Evolutionary conservation across 2,797 vertebrate species (phyloP).

Genomic region (Cyclopterus lumpus): DNA sequence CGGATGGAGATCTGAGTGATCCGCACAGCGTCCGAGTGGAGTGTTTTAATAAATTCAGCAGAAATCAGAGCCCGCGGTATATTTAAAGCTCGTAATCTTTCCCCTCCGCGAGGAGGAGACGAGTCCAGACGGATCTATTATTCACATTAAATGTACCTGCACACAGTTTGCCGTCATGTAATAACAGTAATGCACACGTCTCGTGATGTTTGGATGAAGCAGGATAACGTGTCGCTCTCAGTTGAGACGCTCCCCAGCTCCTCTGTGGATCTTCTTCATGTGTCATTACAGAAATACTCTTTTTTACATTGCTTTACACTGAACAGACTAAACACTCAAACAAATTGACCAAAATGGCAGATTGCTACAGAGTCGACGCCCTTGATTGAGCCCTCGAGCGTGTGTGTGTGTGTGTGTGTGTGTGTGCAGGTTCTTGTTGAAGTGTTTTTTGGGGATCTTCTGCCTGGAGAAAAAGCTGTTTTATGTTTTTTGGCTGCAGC

Average conservation of each 20-base stretch:
- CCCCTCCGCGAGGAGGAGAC: no score
- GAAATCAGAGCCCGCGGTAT: no score
- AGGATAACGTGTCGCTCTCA: neutral
- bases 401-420: neutral
- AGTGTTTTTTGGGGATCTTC: neutral
- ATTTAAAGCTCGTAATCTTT: no score
- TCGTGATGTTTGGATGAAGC: conserved; percentile 6
- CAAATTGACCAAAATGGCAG: neutral
- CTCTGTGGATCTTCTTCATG: no score
- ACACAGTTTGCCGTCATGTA: neutral
- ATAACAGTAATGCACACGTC: neutral
- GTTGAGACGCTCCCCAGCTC: no score
- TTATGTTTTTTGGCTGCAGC: conserved; percentile 10
- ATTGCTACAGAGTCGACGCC: neutral
- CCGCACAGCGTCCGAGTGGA: conserved; percentile 14
- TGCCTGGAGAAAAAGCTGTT: neutral
- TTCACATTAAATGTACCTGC: conserved; percentile 24
- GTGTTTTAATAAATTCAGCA: no score
- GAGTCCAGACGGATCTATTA: conserved; percentile 12
- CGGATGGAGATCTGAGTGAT: conserved; percentile 30
- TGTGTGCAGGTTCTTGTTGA: neutral
- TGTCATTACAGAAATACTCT: no score
- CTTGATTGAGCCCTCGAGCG: neutral
- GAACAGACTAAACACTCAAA: neutral
- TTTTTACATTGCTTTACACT: neutral